These are phyloP conservation scores for Drosophila mercatorum DNA, from an alignment of 2,888 invertebrate species.

Conservation along the genomic window DNA sequence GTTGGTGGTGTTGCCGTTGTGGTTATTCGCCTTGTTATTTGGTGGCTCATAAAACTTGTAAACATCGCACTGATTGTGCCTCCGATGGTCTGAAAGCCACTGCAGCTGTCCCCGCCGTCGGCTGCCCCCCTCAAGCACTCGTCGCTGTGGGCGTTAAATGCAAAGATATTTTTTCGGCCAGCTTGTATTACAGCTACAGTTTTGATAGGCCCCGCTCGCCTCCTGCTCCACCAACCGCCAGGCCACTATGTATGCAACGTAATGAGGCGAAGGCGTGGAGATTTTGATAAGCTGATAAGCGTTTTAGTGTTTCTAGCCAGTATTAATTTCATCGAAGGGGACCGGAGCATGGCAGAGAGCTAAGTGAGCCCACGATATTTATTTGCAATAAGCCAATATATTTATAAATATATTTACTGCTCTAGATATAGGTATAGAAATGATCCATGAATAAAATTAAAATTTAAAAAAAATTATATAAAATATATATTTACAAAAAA, in stretches of 20 bases:
- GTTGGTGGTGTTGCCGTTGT: constrained; percentile 56
- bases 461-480: too few relatives aligned
- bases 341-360: too few relatives aligned
- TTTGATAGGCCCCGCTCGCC: constrained; percentile 28
- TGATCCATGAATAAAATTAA: background rate
- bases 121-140: background rate
- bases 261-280: constrained; percentile 59
- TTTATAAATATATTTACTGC: background rate
- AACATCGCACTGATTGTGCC: constrained; percentile 72
- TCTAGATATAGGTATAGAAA: background rate
- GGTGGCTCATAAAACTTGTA: constrained; percentile 77
- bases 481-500: too few relatives aligned
- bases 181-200: constrained; percentile 57
- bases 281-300: constrained; percentile 60
- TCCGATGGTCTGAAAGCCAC: constrained; percentile 41
- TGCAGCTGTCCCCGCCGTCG: background rate
- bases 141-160: constrained; percentile 53
- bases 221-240: background rate
- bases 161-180: constrained; percentile 48
- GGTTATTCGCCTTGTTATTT: constrained; percentile 65
- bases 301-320: constrained; percentile 39
- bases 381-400: background rate
- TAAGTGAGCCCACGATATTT: background rate
- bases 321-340: constrained; percentile 3
- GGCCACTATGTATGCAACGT: constrained; percentile 18